Evolutionary conservation across 2,888 invertebrate genomes (phyloP).

Genomic region (Aphodius granarius): DNA sequence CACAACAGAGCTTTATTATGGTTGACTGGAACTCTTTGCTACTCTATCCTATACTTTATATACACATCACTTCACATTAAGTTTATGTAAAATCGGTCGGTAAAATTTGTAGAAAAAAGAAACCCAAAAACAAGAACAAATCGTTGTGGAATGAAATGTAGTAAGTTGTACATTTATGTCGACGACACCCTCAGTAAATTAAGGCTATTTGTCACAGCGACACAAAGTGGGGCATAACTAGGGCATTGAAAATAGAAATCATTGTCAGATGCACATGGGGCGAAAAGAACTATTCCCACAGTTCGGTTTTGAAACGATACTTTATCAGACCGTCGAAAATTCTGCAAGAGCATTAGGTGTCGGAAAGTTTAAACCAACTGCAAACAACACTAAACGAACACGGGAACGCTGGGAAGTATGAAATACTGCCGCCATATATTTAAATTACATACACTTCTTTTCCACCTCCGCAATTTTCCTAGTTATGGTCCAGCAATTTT

Average conservation of each 20-base stretch:
- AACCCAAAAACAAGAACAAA: too few species aligned
- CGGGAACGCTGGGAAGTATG: neutral
- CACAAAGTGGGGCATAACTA: neutral
- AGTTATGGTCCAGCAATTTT: neutral
- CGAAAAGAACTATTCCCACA: constrained; percentile 12
- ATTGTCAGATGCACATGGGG: constrained; percentile 19
- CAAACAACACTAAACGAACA: constrained; percentile 1
- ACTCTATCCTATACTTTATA: neutral
- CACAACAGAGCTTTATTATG: neutral
- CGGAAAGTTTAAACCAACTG: constrained; percentile 8
- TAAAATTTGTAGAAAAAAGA: too few species aligned
- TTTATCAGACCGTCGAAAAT: constrained; percentile 12
- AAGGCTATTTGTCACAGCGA: constrained; percentile 2
- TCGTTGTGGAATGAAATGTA: constrained; percentile 4
- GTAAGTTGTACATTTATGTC: constrained; percentile 1
- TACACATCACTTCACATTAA: neutral
- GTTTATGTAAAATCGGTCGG: too few species aligned
- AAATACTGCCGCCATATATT: constrained; percentile 11
- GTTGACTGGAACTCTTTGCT: neutral
- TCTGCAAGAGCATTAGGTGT: constrained; percentile 2
- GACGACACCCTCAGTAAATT: constrained; percentile 2
- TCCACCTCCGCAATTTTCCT: neutral
- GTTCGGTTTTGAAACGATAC: constrained; percentile 12
- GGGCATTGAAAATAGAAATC: constrained; percentile 20
- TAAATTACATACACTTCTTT: constrained; percentile 2